Evolutionary conservation across 35 echinoderm and acorn worm species (phyloP), one percentile per base, ranked within the genome.

Genomic region (Diadema setosum): DNA sequence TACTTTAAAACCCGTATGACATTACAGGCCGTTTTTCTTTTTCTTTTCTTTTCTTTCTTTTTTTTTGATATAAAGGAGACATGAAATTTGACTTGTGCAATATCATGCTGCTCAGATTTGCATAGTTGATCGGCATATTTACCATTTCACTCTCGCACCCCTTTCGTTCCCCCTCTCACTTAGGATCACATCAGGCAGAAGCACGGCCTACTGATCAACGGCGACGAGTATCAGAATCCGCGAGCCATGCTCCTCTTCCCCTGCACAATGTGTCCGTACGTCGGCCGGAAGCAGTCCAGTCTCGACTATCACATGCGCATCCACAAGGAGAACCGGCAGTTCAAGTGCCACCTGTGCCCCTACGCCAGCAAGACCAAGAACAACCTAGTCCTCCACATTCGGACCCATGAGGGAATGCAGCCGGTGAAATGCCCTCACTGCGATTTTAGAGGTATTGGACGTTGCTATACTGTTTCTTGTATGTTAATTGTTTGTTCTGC

Each of bases 291-390:
- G 75, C 91, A 97, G 80, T 87, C 83, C 2, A 97, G 95, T 87
- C 45, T 97, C n/a, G 63, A 90, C 80, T 90, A 93, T 46, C 95
- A 97, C 23, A 97, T 97, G 95, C 83, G 95, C 16, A 90, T 97
- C 31, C 95, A 97, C 57, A 75, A 57, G 0, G 95, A 97, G 49
- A 83, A 97, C 69, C 85, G 95, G 15, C 95, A 89, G 39, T 91
- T 81, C 84, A 93, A 90, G 30, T 97, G 95, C 52, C 64, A 82
- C 36, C 31, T 97, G 2, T 97, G 95, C 57, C 60, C 91, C 0
- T 97, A 97, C 42, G 91, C 91, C 37, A 97, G 95, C 52, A 93
- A 93, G 61, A 93, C 95, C 44, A 97, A 97, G 57, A 97, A 97
- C 86, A 97, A 97, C 83, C 84, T 97, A 17, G 84, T 97, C 17